Evolutionary conservation across 2,888 invertebrate species (phyloP).

Genomic region (Hyles lineata): DNA sequence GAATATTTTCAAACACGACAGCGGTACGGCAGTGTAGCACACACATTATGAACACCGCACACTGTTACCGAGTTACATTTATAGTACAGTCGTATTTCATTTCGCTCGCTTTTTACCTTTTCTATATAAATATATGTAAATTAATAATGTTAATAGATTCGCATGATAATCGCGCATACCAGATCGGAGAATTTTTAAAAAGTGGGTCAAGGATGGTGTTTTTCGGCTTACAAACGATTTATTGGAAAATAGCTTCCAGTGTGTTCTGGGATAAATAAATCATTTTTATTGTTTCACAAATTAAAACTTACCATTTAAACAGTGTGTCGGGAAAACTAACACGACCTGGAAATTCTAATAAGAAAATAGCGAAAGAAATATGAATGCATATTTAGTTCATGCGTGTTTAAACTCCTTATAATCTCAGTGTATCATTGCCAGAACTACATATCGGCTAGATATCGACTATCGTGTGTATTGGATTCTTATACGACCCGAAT

Average conservation of each 20-base stretch:
- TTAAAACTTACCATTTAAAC: neutral
- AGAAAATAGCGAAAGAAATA: too few relatives aligned
- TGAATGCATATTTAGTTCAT: too few relatives aligned
- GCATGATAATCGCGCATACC: neutral
- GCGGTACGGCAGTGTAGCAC: slow-evolving; percentile 6
- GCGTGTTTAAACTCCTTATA: neutral
- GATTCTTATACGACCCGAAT: slow-evolving; percentile 27
- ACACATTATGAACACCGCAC: slow-evolving; percentile 17
- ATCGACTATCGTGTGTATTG: neutral
- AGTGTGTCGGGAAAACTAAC: too few relatives aligned
- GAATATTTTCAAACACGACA: slow-evolving; percentile 23
- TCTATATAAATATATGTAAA: slow-evolving; percentile 10
- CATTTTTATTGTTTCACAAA: neutral
- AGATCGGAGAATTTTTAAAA: neutral
- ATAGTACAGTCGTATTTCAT: slow-evolving; percentile 22
- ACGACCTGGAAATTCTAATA: too few relatives aligned
- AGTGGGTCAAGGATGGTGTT: slow-evolving; percentile 1
- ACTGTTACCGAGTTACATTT: slow-evolving; percentile 21
- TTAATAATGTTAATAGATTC: slow-evolving; percentile 1
- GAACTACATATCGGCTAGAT: neutral
- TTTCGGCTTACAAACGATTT: neutral
- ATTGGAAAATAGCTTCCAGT: neutral
- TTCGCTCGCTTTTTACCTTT: neutral
- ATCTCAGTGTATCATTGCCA: slow-evolving; percentile 5
- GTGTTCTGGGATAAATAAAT: neutral